Evolutionary conservation across 2,113 vertebrate genomes (phyloP).

Genomic region (Leucopsar rothschildi): DNA sequence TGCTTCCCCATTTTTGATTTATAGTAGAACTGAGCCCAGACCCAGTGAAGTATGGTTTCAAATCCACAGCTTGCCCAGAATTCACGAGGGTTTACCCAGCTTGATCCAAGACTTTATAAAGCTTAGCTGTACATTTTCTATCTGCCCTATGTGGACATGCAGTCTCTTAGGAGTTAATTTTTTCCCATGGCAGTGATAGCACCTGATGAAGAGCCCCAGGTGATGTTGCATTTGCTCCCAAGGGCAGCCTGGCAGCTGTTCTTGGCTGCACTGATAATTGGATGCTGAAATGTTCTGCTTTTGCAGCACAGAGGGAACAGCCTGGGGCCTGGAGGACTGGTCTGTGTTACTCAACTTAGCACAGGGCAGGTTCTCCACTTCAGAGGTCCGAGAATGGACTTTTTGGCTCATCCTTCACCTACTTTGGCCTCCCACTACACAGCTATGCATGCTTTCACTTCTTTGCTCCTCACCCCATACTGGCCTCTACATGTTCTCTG

Average conservation of each 20-base stretch:
- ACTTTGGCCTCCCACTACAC: neutral
- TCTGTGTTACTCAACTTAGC: neutral
- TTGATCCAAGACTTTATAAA: neutral
- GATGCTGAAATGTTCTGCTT: neutral
- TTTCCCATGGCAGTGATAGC: neutral
- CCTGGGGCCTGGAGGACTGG: neutral
- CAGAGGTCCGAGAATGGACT: neutral
- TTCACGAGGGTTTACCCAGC: neutral
- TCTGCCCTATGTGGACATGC: neutral
- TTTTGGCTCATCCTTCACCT: neutral
- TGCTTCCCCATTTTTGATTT: slow-evolving; percentile 3
- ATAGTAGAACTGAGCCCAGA: neutral
- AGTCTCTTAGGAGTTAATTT: neutral
- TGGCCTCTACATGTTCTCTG: neutral
- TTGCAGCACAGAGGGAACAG: neutral
- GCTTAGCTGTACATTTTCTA: neutral
- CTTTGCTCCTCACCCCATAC: neutral
- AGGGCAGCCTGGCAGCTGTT: neutral
- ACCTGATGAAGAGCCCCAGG: neutral
- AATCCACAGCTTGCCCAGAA: neutral
- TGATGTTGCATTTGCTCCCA: neutral
- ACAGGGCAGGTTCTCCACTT: neutral
- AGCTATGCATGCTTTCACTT: neutral
- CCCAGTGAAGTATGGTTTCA: neutral
- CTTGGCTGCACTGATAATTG: neutral